Evolutionary conservation across 1,140 invertebrate genomes (phyloP).

Genomic region (Vollenhovia emeryi): DNA sequence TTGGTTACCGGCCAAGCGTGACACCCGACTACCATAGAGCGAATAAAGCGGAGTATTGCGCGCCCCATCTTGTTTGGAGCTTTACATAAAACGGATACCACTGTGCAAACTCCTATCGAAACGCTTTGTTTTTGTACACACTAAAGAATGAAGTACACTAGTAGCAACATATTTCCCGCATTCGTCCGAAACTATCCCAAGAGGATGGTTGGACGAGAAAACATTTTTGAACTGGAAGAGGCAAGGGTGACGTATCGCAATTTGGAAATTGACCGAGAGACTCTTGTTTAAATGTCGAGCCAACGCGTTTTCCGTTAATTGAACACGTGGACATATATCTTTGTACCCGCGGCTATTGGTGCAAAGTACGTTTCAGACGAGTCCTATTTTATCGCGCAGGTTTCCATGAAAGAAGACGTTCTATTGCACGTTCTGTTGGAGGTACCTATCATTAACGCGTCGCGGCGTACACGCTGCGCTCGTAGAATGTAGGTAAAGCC

Average conservation of each 20-base stretch:
- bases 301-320: background rate
- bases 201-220: background rate
- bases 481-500: conserved; percentile 78
- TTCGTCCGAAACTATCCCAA: background rate
- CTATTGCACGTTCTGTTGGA: background rate
- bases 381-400: background rate
- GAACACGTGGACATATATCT: background rate
- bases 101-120: background rate
- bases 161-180: background rate
- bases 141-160: background rate
- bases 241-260: background rate
- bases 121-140: background rate
- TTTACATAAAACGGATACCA: background rate
- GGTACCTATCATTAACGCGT: conserved; percentile 38
- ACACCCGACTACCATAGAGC: background rate
- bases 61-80: background rate
- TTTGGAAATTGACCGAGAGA: background rate
- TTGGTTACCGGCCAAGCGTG: background rate
- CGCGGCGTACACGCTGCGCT: conserved; percentile 63
- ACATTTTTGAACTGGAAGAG: background rate
- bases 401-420: background rate
- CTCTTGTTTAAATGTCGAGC: background rate
- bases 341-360: background rate
- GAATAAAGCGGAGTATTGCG: background rate
- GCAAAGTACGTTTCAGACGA: background rate